Evolutionary conservation across 2,113 vertebrate genomes (phyloP).

Genomic region (Myiagra hebetior): DNA sequence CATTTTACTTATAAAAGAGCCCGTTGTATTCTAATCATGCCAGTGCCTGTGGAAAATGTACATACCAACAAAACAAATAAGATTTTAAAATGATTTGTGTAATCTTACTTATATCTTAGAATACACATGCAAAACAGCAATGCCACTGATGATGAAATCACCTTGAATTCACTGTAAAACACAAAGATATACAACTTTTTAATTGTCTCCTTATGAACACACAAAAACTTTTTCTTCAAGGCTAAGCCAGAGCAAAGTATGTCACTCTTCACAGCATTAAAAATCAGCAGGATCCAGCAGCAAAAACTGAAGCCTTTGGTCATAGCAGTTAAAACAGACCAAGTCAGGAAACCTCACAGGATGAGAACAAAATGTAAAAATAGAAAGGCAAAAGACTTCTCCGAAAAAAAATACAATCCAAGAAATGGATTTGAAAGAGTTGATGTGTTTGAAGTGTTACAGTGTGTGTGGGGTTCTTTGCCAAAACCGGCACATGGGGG

Average conservation of each 20-base stretch:
- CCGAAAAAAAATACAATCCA: background rate
- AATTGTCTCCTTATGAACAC: background rate
- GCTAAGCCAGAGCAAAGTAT: background rate
- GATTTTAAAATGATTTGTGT: background rate
- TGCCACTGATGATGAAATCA: slow-evolving; percentile 13
- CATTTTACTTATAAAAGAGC: background rate
- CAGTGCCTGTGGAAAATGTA: background rate
- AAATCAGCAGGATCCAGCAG: background rate
- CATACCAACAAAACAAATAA: background rate
- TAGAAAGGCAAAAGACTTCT: background rate
- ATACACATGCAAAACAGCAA: background rate
- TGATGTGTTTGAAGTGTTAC: background rate
- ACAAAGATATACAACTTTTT: background rate
- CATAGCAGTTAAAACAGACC: background rate
- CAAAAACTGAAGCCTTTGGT: background rate
- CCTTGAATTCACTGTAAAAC: slow-evolving; percentile 31
- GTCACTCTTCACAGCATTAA: background rate
- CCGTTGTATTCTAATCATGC: background rate
- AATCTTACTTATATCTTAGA: background rate
- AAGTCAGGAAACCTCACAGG: background rate
- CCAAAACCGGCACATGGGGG: too few species aligned
- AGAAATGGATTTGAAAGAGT: background rate
- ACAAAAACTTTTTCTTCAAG: background rate
- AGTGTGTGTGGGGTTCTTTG: background rate
- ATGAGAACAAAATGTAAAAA: background rate